A percentile compares a stretch with the other conserved stretches of the same genome.
These are phyloP conservation scores for Dolichoris vasculosae DNA, from an alignment of 1,140 invertebrate genomes.

Conservation along the genomic window DNA sequence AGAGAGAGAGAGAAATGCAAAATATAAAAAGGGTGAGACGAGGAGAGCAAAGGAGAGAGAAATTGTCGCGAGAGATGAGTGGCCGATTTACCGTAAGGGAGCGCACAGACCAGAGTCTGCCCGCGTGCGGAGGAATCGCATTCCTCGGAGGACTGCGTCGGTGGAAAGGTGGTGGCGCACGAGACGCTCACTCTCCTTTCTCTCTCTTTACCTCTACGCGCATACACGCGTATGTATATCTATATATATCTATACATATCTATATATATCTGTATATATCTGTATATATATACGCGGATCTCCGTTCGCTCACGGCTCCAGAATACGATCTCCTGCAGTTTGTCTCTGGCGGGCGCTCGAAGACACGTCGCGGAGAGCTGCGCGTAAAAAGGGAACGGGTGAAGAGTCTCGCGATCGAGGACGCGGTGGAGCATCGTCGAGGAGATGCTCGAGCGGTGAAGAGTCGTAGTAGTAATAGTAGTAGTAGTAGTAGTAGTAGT, in stretches of 20 bases:
- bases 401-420: background rate
- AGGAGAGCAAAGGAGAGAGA: slow-evolving; percentile 21
- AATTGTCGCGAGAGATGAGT: slow-evolving; percentile 49
- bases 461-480: too few species aligned
- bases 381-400: background rate
- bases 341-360: background rate
- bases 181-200: background rate
- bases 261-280: too few species aligned
- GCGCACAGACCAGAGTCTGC: slow-evolving; percentile 6
- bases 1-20: slow-evolving; percentile 14
- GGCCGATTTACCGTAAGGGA: slow-evolving; percentile 50
- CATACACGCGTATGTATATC: too few species aligned
- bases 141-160: slow-evolving; percentile 45
- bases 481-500: too few species aligned
- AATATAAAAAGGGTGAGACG: background rate
- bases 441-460: background rate
- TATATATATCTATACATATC: too few species aligned
- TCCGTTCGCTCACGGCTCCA: background rate
- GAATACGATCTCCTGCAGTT: background rate
- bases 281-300: too few species aligned
- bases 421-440: background rate
- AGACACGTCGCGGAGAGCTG: background rate
- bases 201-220: background rate
- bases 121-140: slow-evolving; percentile 41
- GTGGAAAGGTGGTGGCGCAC: slow-evolving; percentile 40